These are phyloP conservation scores for Apodemia duryi DNA, from an alignment of 2,888 invertebrate genomes.

Conservation along the genomic window DNA sequence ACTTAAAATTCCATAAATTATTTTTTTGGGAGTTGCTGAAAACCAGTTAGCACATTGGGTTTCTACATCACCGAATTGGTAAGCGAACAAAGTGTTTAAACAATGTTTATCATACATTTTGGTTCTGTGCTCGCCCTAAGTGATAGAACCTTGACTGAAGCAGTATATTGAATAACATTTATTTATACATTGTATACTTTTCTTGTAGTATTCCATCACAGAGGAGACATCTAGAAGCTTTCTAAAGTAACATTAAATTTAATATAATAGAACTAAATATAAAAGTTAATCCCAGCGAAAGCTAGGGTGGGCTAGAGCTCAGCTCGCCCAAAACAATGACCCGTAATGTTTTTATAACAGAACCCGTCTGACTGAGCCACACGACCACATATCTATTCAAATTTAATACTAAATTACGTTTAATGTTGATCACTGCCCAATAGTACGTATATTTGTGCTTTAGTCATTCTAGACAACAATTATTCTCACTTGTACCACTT, in stretches of 20 bases:
- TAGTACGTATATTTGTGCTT: constrained; percentile 79
- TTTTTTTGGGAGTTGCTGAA: too few relatives aligned
- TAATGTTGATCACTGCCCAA: constrained; percentile 80
- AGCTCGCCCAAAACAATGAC: constrained; percentile 66
- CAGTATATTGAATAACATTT: not conserved
- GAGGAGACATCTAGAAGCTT: constrained; percentile 37
- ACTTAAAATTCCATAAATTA: too few relatives aligned
- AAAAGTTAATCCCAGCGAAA: constrained; percentile 50
- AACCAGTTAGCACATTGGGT: too few relatives aligned
- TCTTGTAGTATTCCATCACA: constrained; percentile 7
- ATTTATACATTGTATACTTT: not conserved
- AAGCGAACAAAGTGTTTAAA: too few relatives aligned
- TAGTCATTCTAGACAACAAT: constrained; percentile 73
- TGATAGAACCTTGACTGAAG: not conserved
- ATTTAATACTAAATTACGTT: constrained; percentile 76
- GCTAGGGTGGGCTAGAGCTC: constrained; percentile 51
- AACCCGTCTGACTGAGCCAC: constrained; percentile 61
- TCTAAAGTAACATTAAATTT: constrained; percentile 62
- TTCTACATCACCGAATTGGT: too few relatives aligned
- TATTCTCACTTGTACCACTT: constrained; percentile 3
- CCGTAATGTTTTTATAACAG: constrained; percentile 65
- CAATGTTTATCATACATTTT: not conserved
- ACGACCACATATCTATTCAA: constrained; percentile 64
- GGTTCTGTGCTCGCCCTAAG: not conserved
- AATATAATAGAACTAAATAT: constrained; percentile 67